Base-by-base conservation (phyloP, 2,113 vertebrate genomes). In the Phainopepla nitens region DNA sequence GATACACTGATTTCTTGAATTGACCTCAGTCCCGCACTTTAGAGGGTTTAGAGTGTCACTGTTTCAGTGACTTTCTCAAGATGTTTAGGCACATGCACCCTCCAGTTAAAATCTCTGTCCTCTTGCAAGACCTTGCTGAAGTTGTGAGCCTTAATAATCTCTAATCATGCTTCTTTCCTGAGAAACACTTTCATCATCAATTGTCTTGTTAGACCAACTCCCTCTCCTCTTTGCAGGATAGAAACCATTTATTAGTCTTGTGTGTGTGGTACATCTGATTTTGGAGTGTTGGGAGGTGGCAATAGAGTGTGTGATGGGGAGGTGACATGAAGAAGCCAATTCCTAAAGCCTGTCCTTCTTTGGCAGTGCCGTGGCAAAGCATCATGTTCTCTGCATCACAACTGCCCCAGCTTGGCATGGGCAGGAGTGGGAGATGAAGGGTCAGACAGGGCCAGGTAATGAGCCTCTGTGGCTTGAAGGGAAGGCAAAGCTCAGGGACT, bases 61-160 rank as follows among this genome's bases (percentile, higher is more conserved):
- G 45, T 78, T 95, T 76, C 31, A 84, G 33, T 83, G 41, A 44
- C 58, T 64, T 77, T 66, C 50, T 51, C 41, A 75, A 71, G 56
- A 62, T n/a, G 5, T 64, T 76, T 68, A 86, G 70, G 41, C 65
- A 89, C n/a, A 21, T 1, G 4, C 27, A 24, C 18, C 29, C 57
- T 79, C 22, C 81, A 79, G 15, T 61, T 80, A 79, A 87, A 79
- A 39, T 65, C 61, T 83, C 11, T 69, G 12, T 60, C 70, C 70
- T 84, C 61, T 57, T 84, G 24, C 36, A 84, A 76, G 57, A 53
- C 27, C 22, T 45, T 69, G 22, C 53, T 87, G 78, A 87, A 88
- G 19, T 72, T 7, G 19, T 41, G 27, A 91, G 53, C 53, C 36
- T 87, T 89, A 76, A 84, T 65, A 69, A 79, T 91, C 69, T 84